Base-by-base conservation (phyloP, 1,140 invertebrate species). In the Atta cephalotes region DNA sequence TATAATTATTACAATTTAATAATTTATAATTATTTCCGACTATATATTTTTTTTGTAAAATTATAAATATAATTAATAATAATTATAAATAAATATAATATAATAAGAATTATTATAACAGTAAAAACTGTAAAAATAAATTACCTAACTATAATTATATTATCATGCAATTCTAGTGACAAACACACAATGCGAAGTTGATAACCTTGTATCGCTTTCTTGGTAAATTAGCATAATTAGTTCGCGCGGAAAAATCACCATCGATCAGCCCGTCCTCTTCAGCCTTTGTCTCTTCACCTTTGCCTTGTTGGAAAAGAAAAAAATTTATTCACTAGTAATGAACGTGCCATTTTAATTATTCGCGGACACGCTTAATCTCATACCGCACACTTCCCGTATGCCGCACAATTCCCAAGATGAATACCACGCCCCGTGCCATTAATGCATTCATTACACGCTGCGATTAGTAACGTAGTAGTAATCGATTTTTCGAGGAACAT, bases 161-260 rank as follows among this genome's bases (percentile, higher is more conserved):
- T 45, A 45, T 2, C 39, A 45, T 45, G 9, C 10, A 10, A 45
- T 45, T 45, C 9, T 45, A 45, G 39, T 45, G 0, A 45, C 9
- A 45, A 12, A 45, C 12, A 10, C 9, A 18, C 60, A 21, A 78
- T 80, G 49, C 66, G n/a, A 10, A 35, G 49, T 65, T 35, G 12
- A 63, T 62, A 86, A 77, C 88, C 88, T 88, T 86, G 90, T 88
- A 51, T 82, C 81, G 89, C 77, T 89, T 88, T 88, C 62, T 31
- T 53, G 77, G 81, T 51, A 72, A 60, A 28, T 78, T 90, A 90
- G 58, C 82, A 85, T 88, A 86, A 91, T 91, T 88, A 88, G 65
- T 45, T 82, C 28, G 68, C 21, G 68, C 76, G 39, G 28, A 28
- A 88, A 77, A 89, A 62, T 74, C 16, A 78, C 14, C 2, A 16